These are phyloP conservation scores for Sebastes diploproa DNA, from an alignment of 2,797 vertebrate genomes.

Conservation along the genomic window DNA sequence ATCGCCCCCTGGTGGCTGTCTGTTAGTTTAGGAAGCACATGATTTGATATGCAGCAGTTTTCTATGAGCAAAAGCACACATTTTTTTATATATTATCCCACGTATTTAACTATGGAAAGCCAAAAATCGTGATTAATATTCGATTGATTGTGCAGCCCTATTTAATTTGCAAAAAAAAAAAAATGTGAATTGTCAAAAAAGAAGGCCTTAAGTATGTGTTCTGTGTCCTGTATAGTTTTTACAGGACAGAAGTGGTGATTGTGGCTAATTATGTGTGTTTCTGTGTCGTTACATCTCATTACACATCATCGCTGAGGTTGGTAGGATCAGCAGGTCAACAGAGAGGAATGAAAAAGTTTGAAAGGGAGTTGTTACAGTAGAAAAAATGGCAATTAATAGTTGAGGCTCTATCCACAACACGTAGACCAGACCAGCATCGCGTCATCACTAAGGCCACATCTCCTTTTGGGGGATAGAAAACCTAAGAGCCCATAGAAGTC, in stretches of 20 bases:
- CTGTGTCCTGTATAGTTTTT: neutral
- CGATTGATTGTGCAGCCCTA: neutral
- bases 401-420: neutral
- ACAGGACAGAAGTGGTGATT: neutral
- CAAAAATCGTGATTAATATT: neutral
- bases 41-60: neutral
- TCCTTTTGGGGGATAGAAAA: no score
- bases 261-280: neutral
- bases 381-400: neutral
- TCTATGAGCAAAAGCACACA: neutral
- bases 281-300: constrained; percentile 5
- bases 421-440: no score
- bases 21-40: neutral
- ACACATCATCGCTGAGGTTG: neutral
- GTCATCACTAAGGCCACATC: no score
- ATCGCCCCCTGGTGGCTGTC: neutral
- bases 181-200: constrained; percentile 24
- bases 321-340: constrained; percentile 50
- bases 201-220: constrained; percentile 40
- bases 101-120: no score
- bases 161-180: neutral
- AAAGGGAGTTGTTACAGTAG: constrained; percentile 7
- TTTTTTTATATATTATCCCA: no score
- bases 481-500: fast-evolving
- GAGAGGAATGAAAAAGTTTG: constrained; percentile 31